phyloP scores from a whole-genome alignment of 2,888 invertebrate species.

The Dasysyrphus tricinctus region DNA sequence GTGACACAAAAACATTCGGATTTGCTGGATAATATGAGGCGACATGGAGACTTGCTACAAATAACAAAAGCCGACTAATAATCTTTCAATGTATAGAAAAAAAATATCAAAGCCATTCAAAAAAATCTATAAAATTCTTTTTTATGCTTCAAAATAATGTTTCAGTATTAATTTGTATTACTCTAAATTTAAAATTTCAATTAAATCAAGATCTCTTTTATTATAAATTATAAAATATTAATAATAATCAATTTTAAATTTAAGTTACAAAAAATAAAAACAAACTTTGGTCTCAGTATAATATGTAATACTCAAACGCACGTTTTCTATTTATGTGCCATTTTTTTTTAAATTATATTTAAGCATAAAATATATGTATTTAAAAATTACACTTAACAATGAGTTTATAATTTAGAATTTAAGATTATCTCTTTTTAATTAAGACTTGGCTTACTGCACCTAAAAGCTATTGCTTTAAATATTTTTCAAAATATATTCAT shows the following conservation, averaged over 20 bases:
- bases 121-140: neutral
- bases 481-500: neutral
- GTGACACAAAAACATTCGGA: slow-evolving; percentile 81
- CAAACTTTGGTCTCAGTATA: slow-evolving; percentile 44
- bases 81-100: neutral
- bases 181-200: neutral
- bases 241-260: slow-evolving; percentile 3
- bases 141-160: neutral
- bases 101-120: slow-evolving; percentile 11
- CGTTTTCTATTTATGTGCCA: slow-evolving; percentile 25
- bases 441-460: slow-evolving; percentile 1
- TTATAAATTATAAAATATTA: neutral
- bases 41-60: slow-evolving; percentile 38
- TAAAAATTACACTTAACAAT: neutral
- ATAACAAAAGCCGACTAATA: slow-evolving; percentile 39
- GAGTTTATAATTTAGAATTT: neutral
- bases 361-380: slow-evolving; percentile 6
- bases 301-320: slow-evolving; percentile 40
- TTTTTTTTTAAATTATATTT: neutral
- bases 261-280: slow-evolving; percentile 3
- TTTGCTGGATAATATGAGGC: slow-evolving; percentile 80
- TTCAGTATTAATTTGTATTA: slow-evolving; percentile 21
- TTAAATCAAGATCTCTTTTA: slow-evolving; percentile 4
- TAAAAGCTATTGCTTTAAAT: neutral
- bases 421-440: neutral